Evolutionary conservation across 2,113 vertebrate species (phyloP).

Genomic region (Pelodiscus sinensis): DNA sequence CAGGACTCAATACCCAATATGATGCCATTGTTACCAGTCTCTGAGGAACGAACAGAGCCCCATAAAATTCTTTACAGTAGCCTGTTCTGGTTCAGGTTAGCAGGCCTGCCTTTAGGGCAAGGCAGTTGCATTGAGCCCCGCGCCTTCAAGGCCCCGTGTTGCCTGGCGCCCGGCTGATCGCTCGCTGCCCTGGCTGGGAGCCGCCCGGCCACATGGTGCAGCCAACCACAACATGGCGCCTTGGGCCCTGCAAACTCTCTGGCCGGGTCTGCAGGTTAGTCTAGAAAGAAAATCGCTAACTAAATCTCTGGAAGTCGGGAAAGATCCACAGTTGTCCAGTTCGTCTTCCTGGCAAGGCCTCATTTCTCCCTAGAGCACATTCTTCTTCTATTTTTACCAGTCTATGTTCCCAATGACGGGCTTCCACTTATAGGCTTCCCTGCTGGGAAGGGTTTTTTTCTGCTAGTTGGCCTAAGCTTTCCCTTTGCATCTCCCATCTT

Average conservation of each 20-base stretch:
- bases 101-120: no score
- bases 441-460: not conserved
- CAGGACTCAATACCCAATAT: not conserved
- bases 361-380: not conserved
- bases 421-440: not conserved
- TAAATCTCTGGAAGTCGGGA: not conserved
- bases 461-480: not conserved
- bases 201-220: no score
- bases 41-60: accelerated
- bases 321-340: not conserved
- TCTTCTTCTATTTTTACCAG: not conserved
- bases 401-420: not conserved
- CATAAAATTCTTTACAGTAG: not conserved
- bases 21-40: accelerated
- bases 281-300: not conserved
- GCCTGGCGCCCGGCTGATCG: no score
- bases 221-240: no score
- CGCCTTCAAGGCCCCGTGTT: no score
- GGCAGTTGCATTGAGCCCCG: no score
- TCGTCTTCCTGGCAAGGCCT: not conserved
- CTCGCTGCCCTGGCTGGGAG: no score
- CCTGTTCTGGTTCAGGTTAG: not conserved
- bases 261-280: not conserved
- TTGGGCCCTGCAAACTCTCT: no score
- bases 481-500: not conserved